Percentiles rank a stretch among this genome's conserved stretches.
Conservation (phyloP, 2,113 vertebrate genomes). For the Phrynosoma platyrhinos region DNA sequence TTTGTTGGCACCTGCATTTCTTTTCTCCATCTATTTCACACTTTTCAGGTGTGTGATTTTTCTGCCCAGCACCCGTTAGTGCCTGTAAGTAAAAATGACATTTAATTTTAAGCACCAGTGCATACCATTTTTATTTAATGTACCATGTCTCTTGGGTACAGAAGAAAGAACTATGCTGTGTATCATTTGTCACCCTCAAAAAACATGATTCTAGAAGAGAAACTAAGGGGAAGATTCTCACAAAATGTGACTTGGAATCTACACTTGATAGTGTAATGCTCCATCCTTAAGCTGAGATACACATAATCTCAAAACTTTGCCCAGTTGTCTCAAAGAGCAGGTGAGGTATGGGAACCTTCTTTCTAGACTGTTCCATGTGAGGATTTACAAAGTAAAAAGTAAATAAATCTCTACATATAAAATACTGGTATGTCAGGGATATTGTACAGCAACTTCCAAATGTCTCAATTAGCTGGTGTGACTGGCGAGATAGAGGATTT, state of each 20-base stretch:
- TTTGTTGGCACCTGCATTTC: slow-evolving; percentile 26
- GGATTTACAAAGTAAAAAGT: not conserved
- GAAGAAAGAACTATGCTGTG: slow-evolving; percentile 33
- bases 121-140: slow-evolving; percentile 53
- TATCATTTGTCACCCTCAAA: slow-evolving; percentile 23
- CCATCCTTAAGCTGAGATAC: not conserved
- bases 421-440: not conserved
- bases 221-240: not conserved
- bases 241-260: slow-evolving; percentile 10
- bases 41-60: slow-evolving; percentile 33
- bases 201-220: slow-evolving; percentile 35
- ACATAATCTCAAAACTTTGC: not conserved
- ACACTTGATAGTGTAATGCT: slow-evolving; percentile 27
- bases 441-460: not conserved
- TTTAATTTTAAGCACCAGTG: slow-evolving; percentile 70
- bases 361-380: not conserved
- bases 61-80: slow-evolving; percentile 31
- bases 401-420: not conserved
- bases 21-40: slow-evolving; percentile 39
- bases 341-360: not conserved
- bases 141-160: slow-evolving; percentile 44
- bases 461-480: not conserved
- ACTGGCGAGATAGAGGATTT: too few species aligned
- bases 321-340: not conserved
- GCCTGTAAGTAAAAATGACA: slow-evolving; percentile 66